phyloP scores from a whole-genome alignment of 2,888 invertebrate species.

The Drosophila cognata region DNA sequence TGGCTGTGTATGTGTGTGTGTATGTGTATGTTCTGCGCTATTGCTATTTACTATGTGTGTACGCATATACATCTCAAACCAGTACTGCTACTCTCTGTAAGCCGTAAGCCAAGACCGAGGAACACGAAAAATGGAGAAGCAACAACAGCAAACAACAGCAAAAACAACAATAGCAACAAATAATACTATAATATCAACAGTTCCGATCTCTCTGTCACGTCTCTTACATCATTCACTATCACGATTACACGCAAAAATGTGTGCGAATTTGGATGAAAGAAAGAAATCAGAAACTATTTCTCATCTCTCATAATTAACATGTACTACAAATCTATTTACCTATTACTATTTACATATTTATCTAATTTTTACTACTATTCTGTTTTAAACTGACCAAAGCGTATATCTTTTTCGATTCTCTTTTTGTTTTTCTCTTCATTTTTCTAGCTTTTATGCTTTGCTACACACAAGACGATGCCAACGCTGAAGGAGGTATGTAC shows the following conservation, averaged over 20 bases:
- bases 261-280: not conserved
- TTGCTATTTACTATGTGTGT: conserved; percentile 22
- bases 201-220: not conserved
- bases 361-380: conserved; percentile 78
- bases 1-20: not conserved
- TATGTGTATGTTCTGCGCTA: conserved; percentile 7
- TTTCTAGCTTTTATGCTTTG: conserved; percentile 96
- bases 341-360: conserved; percentile 34
- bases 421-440: conserved; percentile 77
- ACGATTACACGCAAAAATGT: not conserved
- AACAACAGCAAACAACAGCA: not conserved
- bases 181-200: not conserved
- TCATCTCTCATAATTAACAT: conserved; percentile 32
- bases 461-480: conserved; percentile 96
- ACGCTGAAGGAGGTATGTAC: conserved; percentile 95
- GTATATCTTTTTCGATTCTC: conserved; percentile 77
- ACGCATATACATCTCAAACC: not conserved
- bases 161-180: not conserved
- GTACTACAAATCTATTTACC: conserved; percentile 25
- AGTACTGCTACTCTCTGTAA: not conserved
- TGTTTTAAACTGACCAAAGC: conserved; percentile 92
- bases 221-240: not conserved
- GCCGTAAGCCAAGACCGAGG: not conserved
- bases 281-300: not conserved
- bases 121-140: not conserved